Percentiles rank a stretch among this genome's conserved stretches.
These are phyloP conservation scores for Hypolimnas misippus DNA, from an alignment of 2,888 invertebrate genomes.

Conservation along the genomic window DNA sequence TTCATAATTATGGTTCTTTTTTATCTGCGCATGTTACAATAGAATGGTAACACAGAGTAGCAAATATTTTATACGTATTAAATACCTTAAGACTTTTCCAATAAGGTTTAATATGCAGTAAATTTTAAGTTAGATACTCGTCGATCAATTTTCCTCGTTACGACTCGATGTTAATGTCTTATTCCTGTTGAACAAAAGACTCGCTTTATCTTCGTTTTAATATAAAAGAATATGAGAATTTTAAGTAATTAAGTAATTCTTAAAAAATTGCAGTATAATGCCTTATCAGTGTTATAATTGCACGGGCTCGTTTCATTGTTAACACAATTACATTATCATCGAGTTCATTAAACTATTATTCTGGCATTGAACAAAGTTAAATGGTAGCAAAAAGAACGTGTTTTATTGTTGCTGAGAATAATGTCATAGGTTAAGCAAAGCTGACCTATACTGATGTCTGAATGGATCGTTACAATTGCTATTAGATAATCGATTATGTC, in stretches of 20 bases:
- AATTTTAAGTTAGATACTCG: neutral
- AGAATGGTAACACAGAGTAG: neutral
- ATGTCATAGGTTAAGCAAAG: neutral
- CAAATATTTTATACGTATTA: too few species aligned
- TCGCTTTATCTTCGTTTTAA: constrained; percentile 12
- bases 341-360: constrained; percentile 31
- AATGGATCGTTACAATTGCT: neutral
- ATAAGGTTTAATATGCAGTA: constrained; percentile 5
- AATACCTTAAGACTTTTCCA: neutral
- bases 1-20: constrained; percentile 27
- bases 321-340: constrained; percentile 18
- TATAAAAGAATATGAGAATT: constrained; percentile 17
- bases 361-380: constrained; percentile 24
- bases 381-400: constrained; percentile 1
- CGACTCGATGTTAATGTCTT: constrained; percentile 19
- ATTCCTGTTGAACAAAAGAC: constrained; percentile 23
- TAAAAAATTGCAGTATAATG: constrained; percentile 17
- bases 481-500: neutral
- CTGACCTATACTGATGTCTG: neutral
- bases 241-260: constrained; percentile 20
- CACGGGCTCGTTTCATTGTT: constrained; percentile 21
- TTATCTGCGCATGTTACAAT: constrained; percentile 10
- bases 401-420: constrained; percentile 7
- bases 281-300: constrained; percentile 21
- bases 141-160: constrained; percentile 12